Evolutionary conservation across 2,113 vertebrate species (phyloP).

Genomic region (Procavia capensis): DNA sequence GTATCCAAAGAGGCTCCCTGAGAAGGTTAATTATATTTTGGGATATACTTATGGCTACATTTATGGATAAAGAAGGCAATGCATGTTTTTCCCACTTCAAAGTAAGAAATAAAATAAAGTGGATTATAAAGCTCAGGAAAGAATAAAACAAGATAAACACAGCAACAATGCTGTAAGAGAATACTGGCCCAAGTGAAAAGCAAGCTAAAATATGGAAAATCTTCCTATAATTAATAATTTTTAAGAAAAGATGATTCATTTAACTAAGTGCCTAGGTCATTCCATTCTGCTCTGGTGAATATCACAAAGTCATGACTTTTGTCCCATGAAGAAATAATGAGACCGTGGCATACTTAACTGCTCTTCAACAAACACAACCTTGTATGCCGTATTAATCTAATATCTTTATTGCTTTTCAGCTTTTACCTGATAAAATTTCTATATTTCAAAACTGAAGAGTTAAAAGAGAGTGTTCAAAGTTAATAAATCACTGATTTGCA

Average conservation of each 20-base stretch:
- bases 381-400: background rate
- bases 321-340: background rate
- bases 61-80: background rate
- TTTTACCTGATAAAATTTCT: background rate
- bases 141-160: conserved; percentile 27
- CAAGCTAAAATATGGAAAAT: background rate
- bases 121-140: background rate
- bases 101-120: background rate
- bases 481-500: background rate
- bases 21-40: too few species aligned
- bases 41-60: too few species aligned
- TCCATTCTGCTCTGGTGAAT: background rate
- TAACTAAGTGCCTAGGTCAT: background rate
- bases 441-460: background rate
- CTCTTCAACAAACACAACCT: background rate
- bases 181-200: background rate
- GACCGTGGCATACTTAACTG: background rate
- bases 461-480: conserved; percentile 20
- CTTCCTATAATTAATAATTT: background rate
- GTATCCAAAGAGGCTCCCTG: background rate
- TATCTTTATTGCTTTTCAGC: background rate
- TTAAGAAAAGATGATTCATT: background rate
- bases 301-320: background rate
- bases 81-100: background rate
- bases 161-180: background rate